These are phyloP conservation scores for Plebejus anna DNA, from an alignment of 2,888 invertebrate genomes.

Conservation along the genomic window DNA sequence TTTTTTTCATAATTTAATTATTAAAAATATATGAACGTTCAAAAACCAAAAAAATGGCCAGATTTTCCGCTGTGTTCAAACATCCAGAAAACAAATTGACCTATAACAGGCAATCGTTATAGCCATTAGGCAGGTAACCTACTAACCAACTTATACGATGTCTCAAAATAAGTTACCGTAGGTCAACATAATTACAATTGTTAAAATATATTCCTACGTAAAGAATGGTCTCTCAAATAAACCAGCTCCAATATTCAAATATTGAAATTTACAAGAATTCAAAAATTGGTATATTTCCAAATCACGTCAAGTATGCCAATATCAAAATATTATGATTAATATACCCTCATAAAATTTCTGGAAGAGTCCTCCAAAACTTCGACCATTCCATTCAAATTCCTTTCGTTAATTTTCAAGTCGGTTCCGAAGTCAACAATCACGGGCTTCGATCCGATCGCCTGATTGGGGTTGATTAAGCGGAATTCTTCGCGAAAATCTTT, in stretches of 20 bases:
- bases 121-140: neutral
- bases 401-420: conserved; percentile 26
- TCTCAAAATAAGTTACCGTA: too few relatives aligned
- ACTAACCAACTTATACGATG: too few relatives aligned
- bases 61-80: too few relatives aligned
- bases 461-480: conserved; percentile 17
- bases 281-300: conserved; percentile 16
- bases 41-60: too few relatives aligned
- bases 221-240: neutral
- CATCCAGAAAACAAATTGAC: too few relatives aligned
- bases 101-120: neutral
- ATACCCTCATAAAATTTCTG: conserved; percentile 21
- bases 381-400: conserved; percentile 28
- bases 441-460: conserved; percentile 13
- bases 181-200: too few relatives aligned
- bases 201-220: neutral
- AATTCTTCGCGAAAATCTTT: conserved; percentile 1
- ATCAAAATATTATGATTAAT: conserved; percentile 27
- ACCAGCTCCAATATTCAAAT: neutral
- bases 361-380: conserved; percentile 29
- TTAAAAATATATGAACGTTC: too few relatives aligned
- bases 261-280: neutral
- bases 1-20: too few relatives aligned
- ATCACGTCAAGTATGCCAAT: conserved; percentile 25
- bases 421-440: conserved; percentile 23